These are phyloP conservation scores for Seriola dumerili DNA, from an alignment of 2,113 vertebrate genomes.

Conservation along the genomic window DNA sequence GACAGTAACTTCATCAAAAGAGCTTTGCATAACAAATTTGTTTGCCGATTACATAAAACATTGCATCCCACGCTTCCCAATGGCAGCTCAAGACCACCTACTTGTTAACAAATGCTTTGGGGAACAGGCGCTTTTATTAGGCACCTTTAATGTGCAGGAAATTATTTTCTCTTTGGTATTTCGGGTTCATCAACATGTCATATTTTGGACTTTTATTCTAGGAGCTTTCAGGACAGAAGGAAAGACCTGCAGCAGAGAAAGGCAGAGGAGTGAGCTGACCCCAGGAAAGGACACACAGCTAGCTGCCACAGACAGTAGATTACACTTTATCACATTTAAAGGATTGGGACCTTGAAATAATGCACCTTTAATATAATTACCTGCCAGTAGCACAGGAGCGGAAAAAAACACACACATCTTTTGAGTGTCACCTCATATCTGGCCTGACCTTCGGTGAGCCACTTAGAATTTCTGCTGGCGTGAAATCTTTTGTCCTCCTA, in stretches of 20 bases:
- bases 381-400: constrained; percentile 67
- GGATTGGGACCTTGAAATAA: constrained; percentile 82
- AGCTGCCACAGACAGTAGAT: constrained; percentile 70
- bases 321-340: constrained; percentile 79
- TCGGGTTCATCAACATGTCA: background rate
- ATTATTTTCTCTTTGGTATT: constrained; percentile 15
- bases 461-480: constrained; percentile 69
- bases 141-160: constrained; percentile 20
- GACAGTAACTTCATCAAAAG: constrained; percentile 62
- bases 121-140: constrained; percentile 25
- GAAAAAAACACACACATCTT: constrained; percentile 44
- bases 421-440: constrained; percentile 75
- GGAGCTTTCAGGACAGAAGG: constrained; percentile 14
- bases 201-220: constrained; percentile 21
- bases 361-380: constrained; percentile 83
- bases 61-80: constrained; percentile 62
- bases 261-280: constrained; percentile 60
- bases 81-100: constrained; percentile 62
- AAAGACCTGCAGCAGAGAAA: constrained; percentile 37
- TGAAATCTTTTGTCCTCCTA: constrained; percentile 70
- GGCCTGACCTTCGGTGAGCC: constrained; percentile 66
- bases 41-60: constrained; percentile 71
- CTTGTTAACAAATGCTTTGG: constrained; percentile 57
- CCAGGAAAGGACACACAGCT: constrained; percentile 66
- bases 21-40: constrained; percentile 69